Conservation (phyloP, 1,140 invertebrate species). For the Drosophila melanogaster region DNA sequence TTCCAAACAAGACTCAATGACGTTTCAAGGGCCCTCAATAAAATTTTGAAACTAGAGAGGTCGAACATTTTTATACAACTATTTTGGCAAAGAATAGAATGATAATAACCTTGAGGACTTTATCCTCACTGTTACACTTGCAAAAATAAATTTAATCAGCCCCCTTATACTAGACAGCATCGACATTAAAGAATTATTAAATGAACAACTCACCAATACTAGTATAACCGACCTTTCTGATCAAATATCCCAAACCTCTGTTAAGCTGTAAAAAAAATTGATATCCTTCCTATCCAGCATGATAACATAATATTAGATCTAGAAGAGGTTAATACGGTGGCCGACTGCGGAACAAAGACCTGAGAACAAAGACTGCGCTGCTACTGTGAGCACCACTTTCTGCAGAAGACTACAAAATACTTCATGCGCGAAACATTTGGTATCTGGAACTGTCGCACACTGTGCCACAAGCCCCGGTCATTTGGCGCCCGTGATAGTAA, state of each 20-base stretch:
- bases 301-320: too few species aligned
- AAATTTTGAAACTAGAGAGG: too few species aligned
- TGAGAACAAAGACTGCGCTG: too few species aligned
- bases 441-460: not conserved
- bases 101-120: not conserved
- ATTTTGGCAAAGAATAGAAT: not conserved
- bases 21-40: too few species aligned
- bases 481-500: not conserved
- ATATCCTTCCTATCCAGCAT: not conserved
- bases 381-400: too few species aligned
- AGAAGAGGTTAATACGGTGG: too few species aligned
- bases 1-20: too few species aligned
- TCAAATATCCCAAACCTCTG: not conserved
- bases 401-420: too few species aligned
- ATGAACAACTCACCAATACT: not conserved
- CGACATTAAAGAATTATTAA: not conserved
- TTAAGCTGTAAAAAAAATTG: not conserved
- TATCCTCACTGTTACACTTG: not conserved
- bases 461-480: not conserved
- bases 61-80: not conserved
- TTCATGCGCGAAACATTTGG: too few species aligned
- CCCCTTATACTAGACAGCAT: slow-evolving; percentile 2
- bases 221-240: not conserved
- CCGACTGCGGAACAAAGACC: too few species aligned
- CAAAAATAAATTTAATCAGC: not conserved